Conservation (phyloP, 1,140 invertebrate genomes). For the Hesperophylax magnus region DNA sequence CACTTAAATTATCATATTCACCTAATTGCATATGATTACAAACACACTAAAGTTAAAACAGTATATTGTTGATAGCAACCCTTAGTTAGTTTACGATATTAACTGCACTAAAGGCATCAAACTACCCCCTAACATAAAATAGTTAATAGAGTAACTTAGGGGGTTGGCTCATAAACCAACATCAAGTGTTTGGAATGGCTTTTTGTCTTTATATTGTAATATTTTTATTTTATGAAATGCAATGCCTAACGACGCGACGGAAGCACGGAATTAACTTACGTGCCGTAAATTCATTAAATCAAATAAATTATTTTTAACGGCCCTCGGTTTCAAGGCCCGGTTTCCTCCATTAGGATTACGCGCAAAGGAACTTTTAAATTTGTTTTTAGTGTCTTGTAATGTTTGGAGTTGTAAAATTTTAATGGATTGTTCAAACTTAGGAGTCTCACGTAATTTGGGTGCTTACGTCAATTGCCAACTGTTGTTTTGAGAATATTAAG, state of each 20-base stretch:
- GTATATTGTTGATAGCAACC: too few relatives aligned
- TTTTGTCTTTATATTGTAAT: constrained; percentile 16
- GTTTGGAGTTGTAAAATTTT: too few relatives aligned
- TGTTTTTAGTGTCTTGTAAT: neutral
- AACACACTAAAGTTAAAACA: too few relatives aligned
- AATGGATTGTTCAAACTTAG: too few relatives aligned
- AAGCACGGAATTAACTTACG: constrained; percentile 1
- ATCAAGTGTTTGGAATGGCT: constrained; percentile 2
- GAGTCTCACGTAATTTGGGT: too few relatives aligned
- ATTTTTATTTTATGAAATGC: neutral
- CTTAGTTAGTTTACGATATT: too few relatives aligned
- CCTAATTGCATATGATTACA: too few relatives aligned
- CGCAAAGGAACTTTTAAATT: neutral
- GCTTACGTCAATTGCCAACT: too few relatives aligned
- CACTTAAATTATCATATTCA: too few relatives aligned
- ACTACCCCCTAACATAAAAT: neutral
- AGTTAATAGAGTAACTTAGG: neutral
- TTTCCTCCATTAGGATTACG: neutral
- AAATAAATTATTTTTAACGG: constrained; percentile 48
- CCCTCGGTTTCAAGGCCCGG: constrained; percentile 14
- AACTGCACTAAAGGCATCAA: too few relatives aligned
- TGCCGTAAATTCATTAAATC: constrained; percentile 48
- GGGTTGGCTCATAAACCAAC: neutral
- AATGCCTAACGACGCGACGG: neutral
- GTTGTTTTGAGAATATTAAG: too few relatives aligned